Evolutionary conservation across 2,113 vertebrate species (phyloP).

Genomic region (Heptranchias perlo): DNA sequence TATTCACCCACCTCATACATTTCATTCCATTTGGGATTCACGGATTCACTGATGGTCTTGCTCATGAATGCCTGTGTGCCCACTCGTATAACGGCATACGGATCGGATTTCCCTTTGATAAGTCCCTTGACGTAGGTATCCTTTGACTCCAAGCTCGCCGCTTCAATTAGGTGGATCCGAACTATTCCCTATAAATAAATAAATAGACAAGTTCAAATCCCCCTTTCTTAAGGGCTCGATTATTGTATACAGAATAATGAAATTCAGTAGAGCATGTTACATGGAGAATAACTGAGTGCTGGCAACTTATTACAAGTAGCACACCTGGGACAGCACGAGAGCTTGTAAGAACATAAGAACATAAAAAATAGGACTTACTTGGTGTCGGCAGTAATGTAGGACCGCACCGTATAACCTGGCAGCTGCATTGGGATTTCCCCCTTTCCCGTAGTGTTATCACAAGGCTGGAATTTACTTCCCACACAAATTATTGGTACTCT

Average conservation of each 20-base stretch:
- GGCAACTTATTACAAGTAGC: not conserved
- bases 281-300: not conserved
- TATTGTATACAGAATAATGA: not conserved
- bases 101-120: constrained; percentile 84
- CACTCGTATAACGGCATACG: constrained; percentile 77
- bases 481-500: not conserved
- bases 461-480: not conserved
- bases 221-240: not conserved
- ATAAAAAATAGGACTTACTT: no score
- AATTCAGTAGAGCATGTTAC: not conserved
- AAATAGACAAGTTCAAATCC: not conserved
- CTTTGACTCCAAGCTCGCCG: constrained; percentile 72
- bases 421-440: not conserved
- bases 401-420: not conserved
- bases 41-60: constrained; percentile 70
- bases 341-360: no score
- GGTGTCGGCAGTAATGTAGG: not conserved
- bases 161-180: constrained; percentile 76
- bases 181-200: constrained; percentile 69
- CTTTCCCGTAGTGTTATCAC: not conserved
- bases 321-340: not conserved
- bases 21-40: constrained; percentile 84
- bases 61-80: constrained; percentile 85
- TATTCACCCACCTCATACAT: constrained; percentile 74
- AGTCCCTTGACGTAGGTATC: constrained; percentile 81